Percentiles rank a stretch among this genome's conserved stretches.
Conservation (phyloP, 2,113 vertebrate species). For the Acanthochromis polyacanthus region DNA sequence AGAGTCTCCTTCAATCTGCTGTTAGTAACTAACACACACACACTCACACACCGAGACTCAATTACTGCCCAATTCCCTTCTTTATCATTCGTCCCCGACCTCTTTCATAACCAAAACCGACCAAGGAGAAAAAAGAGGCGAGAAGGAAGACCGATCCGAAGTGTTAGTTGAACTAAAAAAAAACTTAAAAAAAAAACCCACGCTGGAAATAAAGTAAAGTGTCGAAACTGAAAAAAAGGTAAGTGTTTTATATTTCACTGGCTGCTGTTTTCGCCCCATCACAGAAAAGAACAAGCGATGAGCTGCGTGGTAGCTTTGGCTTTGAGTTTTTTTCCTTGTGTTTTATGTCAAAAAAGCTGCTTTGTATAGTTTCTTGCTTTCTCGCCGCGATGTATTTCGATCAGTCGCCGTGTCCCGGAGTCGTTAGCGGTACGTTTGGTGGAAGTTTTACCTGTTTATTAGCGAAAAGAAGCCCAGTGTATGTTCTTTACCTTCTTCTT, state of each 20-base stretch:
- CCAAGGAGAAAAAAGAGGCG: slow-evolving; percentile 77
- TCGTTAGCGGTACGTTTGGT: slow-evolving; percentile 25
- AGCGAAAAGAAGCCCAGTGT: slow-evolving; percentile 56
- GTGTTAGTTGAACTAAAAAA: slow-evolving; percentile 73
- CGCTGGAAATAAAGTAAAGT: slow-evolving; percentile 85
- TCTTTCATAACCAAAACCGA: slow-evolving; percentile 83
- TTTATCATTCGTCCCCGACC: slow-evolving; percentile 87
- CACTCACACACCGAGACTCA: slow-evolving; percentile 83
- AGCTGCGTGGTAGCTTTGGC: slow-evolving; percentile 66
- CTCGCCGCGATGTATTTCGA: slow-evolving; percentile 31
- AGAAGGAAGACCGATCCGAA: slow-evolving; percentile 77
- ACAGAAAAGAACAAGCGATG: slow-evolving; percentile 66
- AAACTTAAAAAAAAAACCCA: slow-evolving; percentile 45
- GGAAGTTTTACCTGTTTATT: slow-evolving; percentile 60
- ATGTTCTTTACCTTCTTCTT: slow-evolving; percentile 20
- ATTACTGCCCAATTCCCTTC: slow-evolving; percentile 87
- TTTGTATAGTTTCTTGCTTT: slow-evolving; percentile 68
- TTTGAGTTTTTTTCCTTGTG: slow-evolving; percentile 72
- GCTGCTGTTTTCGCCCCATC: slow-evolving; percentile 71
- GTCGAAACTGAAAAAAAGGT: slow-evolving; percentile 85
- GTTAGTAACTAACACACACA: slow-evolving; percentile 87
- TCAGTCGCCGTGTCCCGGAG: slow-evolving; percentile 9
- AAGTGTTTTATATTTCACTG: slow-evolving; percentile 79
- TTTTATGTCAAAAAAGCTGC: slow-evolving; percentile 32
- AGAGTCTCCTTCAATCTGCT: slow-evolving; percentile 92